Conservation (phyloP, 1,140 invertebrate genomes). For the Ladona fulva region DNA sequence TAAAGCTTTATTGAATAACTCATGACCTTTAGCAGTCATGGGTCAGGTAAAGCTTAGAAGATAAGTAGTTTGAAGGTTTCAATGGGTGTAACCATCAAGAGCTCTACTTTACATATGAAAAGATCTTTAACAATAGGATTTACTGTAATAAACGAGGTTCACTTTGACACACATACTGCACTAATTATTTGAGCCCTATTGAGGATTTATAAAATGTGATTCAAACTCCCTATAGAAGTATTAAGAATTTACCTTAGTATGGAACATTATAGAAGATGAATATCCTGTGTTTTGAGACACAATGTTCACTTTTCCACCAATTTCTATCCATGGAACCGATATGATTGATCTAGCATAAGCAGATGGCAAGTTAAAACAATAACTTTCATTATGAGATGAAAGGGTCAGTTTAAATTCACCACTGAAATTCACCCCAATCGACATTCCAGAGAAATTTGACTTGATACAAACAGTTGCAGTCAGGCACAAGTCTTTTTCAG, state of each 20-base stretch:
- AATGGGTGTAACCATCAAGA: too few relatives aligned
- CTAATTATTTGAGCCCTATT: too few relatives aligned
- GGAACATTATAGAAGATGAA: conserved; percentile 45
- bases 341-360: conserved; percentile 52
- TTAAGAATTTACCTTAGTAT: conserved; percentile 35
- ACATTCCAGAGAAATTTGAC: conserved; percentile 55
- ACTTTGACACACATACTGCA: too few relatives aligned
- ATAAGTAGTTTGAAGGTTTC: too few relatives aligned
- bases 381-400: conserved; percentile 44
- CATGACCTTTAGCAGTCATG: too few relatives aligned
- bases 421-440: conserved; percentile 38
- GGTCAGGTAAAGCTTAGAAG: too few relatives aligned
- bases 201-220: too few relatives aligned
- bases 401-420: conserved; percentile 38
- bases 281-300: conserved; percentile 48
- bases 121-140: too few relatives aligned
- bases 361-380: conserved; percentile 48
- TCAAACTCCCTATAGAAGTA: too few relatives aligned
- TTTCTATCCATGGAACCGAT: conserved; percentile 52
- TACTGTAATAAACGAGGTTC: too few relatives aligned
- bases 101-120: too few relatives aligned
- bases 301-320: conserved; percentile 49
- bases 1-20: too few relatives aligned
- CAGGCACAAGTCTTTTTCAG: conserved; percentile 43
- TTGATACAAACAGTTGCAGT: conserved; percentile 55